Percentiles rank a stretch among this genome's conserved stretches.
These are phyloP conservation scores for Drosophila sproati DNA, from an alignment of 1,140 invertebrate genomes.

Conservation along the genomic window DNA sequence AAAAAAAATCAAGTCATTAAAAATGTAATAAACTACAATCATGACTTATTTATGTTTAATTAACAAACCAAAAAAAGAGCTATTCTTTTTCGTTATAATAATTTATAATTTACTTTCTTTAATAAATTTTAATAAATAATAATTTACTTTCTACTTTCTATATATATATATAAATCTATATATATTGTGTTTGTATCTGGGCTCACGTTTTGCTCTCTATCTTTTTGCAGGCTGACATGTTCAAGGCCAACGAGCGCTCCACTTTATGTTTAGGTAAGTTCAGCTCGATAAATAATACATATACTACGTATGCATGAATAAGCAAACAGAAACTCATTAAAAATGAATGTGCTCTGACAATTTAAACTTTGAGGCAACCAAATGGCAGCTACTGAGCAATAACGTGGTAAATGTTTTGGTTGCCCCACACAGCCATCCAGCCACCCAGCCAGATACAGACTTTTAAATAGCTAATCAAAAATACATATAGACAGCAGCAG, in stretches of 20 bases:
- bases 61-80: not conserved
- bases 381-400: slow-evolving; percentile 15
- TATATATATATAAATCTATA: not conserved
- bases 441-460: slow-evolving; percentile 25
- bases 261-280: slow-evolving; percentile 70
- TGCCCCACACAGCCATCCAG: slow-evolving; percentile 7
- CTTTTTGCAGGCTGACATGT: slow-evolving; percentile 76
- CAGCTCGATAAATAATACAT: slow-evolving; percentile 22
- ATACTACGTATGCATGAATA: slow-evolving; percentile 17
- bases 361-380: slow-evolving; percentile 46
- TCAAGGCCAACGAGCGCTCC: slow-evolving; percentile 40
- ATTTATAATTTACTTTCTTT: not conserved
- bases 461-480: slow-evolving; percentile 74
- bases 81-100: not conserved
- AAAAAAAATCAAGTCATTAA: too few species aligned
- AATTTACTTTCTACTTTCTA: not conserved
- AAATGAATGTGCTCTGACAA: slow-evolving; percentile 39
- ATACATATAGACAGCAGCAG: slow-evolving; percentile 61
- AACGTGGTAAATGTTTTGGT: slow-evolving; percentile 6
- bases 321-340: slow-evolving; percentile 45
- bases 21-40: too few species aligned
- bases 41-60: not conserved
- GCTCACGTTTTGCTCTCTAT: slow-evolving; percentile 8
- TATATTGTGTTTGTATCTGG: slow-evolving; percentile 1
- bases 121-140: not conserved